Base-by-base conservation (phyloP, 1,140 invertebrate species). In the Anagrus nilaparvatae region DNA sequence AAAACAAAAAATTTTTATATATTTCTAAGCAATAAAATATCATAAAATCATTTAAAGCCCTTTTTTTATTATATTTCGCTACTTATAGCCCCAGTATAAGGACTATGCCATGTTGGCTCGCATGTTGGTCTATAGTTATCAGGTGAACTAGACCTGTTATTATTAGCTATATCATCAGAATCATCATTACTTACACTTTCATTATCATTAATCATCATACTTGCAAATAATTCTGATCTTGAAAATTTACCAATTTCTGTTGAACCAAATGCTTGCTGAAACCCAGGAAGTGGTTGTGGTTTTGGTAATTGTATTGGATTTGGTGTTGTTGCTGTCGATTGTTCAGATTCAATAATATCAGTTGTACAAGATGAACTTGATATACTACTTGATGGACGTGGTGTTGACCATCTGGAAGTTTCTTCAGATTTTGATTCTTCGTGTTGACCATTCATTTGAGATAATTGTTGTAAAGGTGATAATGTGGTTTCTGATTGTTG, bases 241-340 rank as follows among this genome's bases (percentile, higher is more conserved):
- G 71, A 73, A 49, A 83, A 84, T 40, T 76, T 74, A 18, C 81
- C 82, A 39, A 84, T 84, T 59, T 83, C 82, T 18, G 81, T 84
- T 2, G 80, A 82, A 12, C 81, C 82, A 52, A 84, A 84, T 0
- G 82, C 80, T 56, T 84, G 81, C 48, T 82, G 78, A 44, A 84
- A 84, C 2, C 80, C 81, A 0, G 82, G 82, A 30, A 84, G 55
- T 10, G 78, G 79, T 44, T 72, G 61, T 13, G n/a, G n/a, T n/a
- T n/a, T n/a, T n/a, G n/a, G 57, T 63, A 29, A 43, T 44, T 0
- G 43, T 41, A n/a, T 16, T 28, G 1, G 29, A 5, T 25, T n/a
- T n/a, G n/a, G n/a, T n/a, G n/a, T n/a, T n/a, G n/a, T n/a, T n/a
- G n/a, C n/a, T n/a, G n/a, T n/a, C n/a, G 18, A 13, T 21, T 42